Conservation (phyloP, 2,888 invertebrate genomes). For the Drosophila neonasuta region DNA sequence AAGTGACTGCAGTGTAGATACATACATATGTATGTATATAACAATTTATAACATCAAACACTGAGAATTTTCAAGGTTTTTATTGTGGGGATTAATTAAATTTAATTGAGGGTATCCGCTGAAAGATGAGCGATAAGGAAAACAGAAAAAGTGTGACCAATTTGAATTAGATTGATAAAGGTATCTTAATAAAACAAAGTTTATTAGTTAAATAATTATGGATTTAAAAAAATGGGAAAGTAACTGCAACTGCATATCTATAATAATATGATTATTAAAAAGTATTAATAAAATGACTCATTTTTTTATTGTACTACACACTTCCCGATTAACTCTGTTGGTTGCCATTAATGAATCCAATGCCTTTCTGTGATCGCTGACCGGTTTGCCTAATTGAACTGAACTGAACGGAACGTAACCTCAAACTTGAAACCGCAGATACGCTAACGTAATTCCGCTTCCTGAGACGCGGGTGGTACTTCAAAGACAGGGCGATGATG, state of each 20-base stretch:
- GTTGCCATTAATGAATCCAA: conserved; percentile 21
- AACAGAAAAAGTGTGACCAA: conserved; percentile 1
- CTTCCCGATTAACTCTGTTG: conserved; percentile 33
- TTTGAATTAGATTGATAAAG: not conserved
- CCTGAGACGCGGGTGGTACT: conserved; percentile 94
- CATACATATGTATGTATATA: not conserved
- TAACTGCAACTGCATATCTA: no score
- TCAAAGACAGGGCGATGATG: conserved; percentile 87
- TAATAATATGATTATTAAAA: no score
- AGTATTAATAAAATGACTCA: no score
- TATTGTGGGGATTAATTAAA: conserved; percentile 24
- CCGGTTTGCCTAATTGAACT: conserved; percentile 8
- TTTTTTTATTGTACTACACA: conserved; percentile 7
- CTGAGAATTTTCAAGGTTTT: conserved; percentile 10
- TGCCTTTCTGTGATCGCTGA: conserved; percentile 22
- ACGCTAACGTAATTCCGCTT: conserved; percentile 96
- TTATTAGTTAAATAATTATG: no score
- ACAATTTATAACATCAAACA: conserved; percentile 11
- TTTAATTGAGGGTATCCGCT: conserved; percentile 22
- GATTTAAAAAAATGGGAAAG: conserved; percentile 1
- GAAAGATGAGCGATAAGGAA: not conserved
- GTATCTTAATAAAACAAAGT: no score
- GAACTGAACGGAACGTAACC: conserved; percentile 28
- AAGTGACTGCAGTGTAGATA: not conserved
- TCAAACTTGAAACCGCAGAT: conserved; percentile 82